These are phyloP conservation scores for Archips xylosteana DNA, from an alignment of 2,888 invertebrate genomes.

Conservation along the genomic window DNA sequence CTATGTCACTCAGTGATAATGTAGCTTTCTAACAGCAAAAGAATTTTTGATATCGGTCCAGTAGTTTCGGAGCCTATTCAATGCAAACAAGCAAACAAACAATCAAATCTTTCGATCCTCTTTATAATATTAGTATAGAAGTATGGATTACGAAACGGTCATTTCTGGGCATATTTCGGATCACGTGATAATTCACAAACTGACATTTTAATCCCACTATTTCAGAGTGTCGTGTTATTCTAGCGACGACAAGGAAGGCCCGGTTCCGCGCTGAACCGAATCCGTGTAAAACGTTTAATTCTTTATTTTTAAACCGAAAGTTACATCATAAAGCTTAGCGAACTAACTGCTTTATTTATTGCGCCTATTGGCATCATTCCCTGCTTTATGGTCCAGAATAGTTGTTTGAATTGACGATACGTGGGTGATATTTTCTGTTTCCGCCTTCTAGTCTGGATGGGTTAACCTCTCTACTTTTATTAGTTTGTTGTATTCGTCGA, in stretches of 20 bases:
- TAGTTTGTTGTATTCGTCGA: constrained; percentile 18
- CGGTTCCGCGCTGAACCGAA: constrained; percentile 23
- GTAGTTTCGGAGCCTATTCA: too few species aligned
- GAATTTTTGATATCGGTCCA: too few species aligned
- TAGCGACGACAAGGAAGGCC: constrained; percentile 17
- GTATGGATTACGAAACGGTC: too few species aligned
- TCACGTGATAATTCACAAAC: neutral
- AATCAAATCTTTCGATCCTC: too few species aligned
- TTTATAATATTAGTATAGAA: too few species aligned
- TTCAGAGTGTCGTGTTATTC: constrained; percentile 18
- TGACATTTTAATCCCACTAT: neutral
- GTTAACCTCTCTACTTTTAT: constrained; percentile 23
- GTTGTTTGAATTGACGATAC: constrained; percentile 55
- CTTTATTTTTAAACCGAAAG: constrained; percentile 61
- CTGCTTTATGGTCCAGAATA: constrained; percentile 54
- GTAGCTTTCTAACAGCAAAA: too few species aligned
- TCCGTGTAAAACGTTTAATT: constrained; percentile 49
- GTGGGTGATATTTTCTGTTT: constrained; percentile 29
- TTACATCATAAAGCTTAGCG: constrained; percentile 61
- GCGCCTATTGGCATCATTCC: constrained; percentile 65
- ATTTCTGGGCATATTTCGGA: neutral
- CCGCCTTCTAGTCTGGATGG: constrained; percentile 37
- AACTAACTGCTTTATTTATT: constrained; percentile 58
- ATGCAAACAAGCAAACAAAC: too few species aligned
- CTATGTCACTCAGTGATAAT: too few species aligned